Percentiles rank a stretch among this genome's conserved stretches.
phyloP scores from a whole-genome alignment of 37 sponge, comb jelly and placozoan genomes.

The Amphimedon queenslandica region DNA sequence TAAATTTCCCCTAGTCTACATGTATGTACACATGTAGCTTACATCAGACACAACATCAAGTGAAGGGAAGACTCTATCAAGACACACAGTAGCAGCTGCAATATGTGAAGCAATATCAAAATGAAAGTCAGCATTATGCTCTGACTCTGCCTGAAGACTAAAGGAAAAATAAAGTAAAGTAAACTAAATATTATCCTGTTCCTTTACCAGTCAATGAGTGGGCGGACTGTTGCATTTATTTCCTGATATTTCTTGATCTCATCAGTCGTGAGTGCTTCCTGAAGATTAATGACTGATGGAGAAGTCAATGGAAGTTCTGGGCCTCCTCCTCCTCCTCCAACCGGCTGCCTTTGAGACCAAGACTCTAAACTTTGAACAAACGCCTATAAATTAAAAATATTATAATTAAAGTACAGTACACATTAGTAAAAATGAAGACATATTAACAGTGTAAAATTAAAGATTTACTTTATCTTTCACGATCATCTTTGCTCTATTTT shows the following conservation, averaged over 20 bases:
- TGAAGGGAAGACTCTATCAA: constrained; percentile 51
- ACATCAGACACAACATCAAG: no score
- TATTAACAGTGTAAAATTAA: not conserved
- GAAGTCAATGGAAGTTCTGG: not conserved
- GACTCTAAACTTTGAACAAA: constrained; percentile 64
- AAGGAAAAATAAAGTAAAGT: not conserved
- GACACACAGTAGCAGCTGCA: constrained; percentile 2
- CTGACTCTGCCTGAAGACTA: constrained; percentile 49
- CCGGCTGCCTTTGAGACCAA: constrained; percentile 48
- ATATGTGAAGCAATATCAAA: constrained; percentile 30
- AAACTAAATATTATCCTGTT: not conserved
- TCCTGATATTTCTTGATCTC: constrained; percentile 30
- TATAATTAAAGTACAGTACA: not conserved
- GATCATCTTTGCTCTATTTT: constrained; percentile 88
- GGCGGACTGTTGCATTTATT: constrained; percentile 20
- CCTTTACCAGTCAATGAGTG: constrained; percentile 50
- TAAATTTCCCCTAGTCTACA: no score
- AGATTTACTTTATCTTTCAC: constrained; percentile 65
- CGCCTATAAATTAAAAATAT: constrained; percentile 24
- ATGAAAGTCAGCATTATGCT: constrained; percentile 23
- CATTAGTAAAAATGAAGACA: not conserved
- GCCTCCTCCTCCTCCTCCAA: not conserved
- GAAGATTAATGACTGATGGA: constrained; percentile 4
- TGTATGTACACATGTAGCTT: no score
- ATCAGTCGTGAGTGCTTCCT: constrained; percentile 6